Evolutionary conservation across 2,113 vertebrate genomes (phyloP).

Genomic region (Bufo gargarizans): DNA sequence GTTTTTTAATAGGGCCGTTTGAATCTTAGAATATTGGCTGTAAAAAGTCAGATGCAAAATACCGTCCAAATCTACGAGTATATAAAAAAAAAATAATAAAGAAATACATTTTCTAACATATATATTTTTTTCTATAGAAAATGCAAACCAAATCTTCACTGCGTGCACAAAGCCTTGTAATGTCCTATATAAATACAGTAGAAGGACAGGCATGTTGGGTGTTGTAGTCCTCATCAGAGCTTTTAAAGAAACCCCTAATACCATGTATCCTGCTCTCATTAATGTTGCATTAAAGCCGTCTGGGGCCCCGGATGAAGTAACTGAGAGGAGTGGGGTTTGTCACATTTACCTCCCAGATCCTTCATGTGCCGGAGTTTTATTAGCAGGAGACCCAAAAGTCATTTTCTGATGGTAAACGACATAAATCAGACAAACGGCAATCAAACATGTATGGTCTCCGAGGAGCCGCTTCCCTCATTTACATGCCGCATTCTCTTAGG

Average conservation of each 20-base stretch:
- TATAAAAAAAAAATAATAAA: too few relatives aligned
- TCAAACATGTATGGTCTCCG: slow-evolving; percentile 67
- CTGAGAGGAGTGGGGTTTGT: neutral
- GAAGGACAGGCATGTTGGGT: neutral
- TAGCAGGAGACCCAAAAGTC: slow-evolving; percentile 35
- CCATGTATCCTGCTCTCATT: neutral
- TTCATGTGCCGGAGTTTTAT: neutral
- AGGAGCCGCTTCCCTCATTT: slow-evolving; percentile 67
- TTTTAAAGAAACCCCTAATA: neutral
- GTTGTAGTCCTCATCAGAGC: neutral
- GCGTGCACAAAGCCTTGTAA: too few relatives aligned
- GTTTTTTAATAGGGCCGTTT: too few relatives aligned
- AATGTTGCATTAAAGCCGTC: neutral
- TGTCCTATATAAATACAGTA: too few relatives aligned
- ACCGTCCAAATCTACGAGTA: too few relatives aligned
- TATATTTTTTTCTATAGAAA: too few relatives aligned
- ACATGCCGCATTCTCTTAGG: slow-evolving; percentile 70
- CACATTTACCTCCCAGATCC: slow-evolving; percentile 14
- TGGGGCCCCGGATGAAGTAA: neutral
- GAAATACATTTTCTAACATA: too few relatives aligned
- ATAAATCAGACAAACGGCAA: slow-evolving; percentile 57
- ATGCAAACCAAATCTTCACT: too few relatives aligned
- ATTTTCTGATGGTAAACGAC: slow-evolving; percentile 62
- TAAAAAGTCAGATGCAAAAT: too few relatives aligned
- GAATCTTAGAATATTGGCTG: too few relatives aligned